Evolutionary conservation across 2,888 invertebrate genomes (phyloP).

Genomic region (Caenorhabditis sp.): DNA sequence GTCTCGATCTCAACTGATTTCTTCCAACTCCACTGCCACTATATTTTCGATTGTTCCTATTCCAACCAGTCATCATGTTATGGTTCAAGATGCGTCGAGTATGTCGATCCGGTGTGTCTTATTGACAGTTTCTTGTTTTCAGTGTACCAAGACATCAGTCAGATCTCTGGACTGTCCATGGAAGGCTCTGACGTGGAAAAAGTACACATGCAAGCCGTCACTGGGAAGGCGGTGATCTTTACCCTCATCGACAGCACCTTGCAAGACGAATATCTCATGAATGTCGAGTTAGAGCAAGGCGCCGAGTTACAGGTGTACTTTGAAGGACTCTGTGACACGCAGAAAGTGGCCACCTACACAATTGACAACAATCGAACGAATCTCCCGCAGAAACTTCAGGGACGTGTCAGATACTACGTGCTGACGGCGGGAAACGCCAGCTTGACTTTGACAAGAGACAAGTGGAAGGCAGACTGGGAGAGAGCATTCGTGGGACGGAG

Average conservation of each 20-base stretch:
- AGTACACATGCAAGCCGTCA: slow-evolving; percentile 1
- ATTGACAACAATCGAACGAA: slow-evolving; percentile 31
- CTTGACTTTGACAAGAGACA: slow-evolving; percentile 39
- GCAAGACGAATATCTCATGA: slow-evolving; percentile 35
- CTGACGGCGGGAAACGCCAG: slow-evolving; percentile 43
- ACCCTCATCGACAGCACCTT: slow-evolving; percentile 20
- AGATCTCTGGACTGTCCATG: slow-evolving; percentile 21
- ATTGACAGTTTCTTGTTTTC: no score
- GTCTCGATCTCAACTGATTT: slow-evolving; percentile 21
- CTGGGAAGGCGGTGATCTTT: slow-evolving; percentile 27
- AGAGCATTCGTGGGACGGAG: slow-evolving; percentile 26
- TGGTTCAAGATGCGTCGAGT: slow-evolving; percentile 50
- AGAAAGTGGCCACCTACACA: slow-evolving; percentile 30
- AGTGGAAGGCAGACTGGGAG: slow-evolving; percentile 43
- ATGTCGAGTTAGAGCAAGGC: slow-evolving; percentile 18
- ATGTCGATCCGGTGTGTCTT: no score
- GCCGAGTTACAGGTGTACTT: slow-evolving; percentile 32
- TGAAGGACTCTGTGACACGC: slow-evolving; percentile 30
- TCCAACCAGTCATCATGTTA: slow-evolving; percentile 38
- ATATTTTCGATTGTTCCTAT: slow-evolving; percentile 51
- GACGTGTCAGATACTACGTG: slow-evolving; percentile 41
- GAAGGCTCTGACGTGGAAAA: slow-evolving; percentile 19
- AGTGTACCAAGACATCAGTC: slow-evolving; percentile 40
- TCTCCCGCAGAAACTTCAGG: slow-evolving; percentile 47
- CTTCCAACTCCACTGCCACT: slow-evolving; percentile 19